Conservation (phyloP, 2,113 vertebrate species). For the Xiphophorus couchianus region DNA sequence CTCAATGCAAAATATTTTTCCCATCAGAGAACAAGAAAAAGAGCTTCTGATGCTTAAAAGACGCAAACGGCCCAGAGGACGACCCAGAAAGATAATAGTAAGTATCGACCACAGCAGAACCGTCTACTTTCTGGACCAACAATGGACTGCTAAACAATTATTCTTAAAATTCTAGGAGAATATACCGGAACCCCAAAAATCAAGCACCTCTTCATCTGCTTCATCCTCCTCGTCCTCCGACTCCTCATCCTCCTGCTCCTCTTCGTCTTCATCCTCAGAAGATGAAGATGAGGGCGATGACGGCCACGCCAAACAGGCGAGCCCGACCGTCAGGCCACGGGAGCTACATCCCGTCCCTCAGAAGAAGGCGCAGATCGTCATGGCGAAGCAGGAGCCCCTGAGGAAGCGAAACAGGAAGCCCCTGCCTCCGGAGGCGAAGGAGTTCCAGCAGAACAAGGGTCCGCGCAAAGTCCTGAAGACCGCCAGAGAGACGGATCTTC, state of each 20-base stretch:
- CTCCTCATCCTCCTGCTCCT: constrained; percentile 88
- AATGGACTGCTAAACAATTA: not conserved
- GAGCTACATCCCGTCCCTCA: constrained; percentile 93
- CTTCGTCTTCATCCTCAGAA: constrained; percentile 79
- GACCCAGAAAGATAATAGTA: constrained; percentile 91
- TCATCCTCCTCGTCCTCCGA: constrained; percentile 72
- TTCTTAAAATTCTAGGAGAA: constrained; percentile 78
- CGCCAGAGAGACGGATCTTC: constrained; percentile 64
- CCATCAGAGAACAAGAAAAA: constrained; percentile 90
- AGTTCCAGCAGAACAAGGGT: constrained; percentile 80
- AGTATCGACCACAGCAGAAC: constrained; percentile 20
- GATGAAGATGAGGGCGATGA: constrained; percentile 75
- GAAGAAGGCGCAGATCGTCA: constrained; percentile 95
- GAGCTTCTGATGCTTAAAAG: constrained; percentile 89
- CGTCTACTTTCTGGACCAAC: fast-evolving
- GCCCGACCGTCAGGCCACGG: constrained; percentile 80
- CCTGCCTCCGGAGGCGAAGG: constrained; percentile 86
- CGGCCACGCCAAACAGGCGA: constrained; percentile 72
- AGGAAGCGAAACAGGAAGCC: constrained; percentile 91
- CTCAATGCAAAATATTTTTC: not conserved
- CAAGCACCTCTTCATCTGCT: constrained; percentile 80
- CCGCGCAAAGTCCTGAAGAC: constrained; percentile 85
- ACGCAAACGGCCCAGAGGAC: constrained; percentile 91
- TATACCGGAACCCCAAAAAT: constrained; percentile 80
- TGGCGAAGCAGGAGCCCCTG: constrained; percentile 88